phyloP scores from a whole-genome alignment of 2,888 invertebrate genomes.

The Micropterix aruncella region DNA sequence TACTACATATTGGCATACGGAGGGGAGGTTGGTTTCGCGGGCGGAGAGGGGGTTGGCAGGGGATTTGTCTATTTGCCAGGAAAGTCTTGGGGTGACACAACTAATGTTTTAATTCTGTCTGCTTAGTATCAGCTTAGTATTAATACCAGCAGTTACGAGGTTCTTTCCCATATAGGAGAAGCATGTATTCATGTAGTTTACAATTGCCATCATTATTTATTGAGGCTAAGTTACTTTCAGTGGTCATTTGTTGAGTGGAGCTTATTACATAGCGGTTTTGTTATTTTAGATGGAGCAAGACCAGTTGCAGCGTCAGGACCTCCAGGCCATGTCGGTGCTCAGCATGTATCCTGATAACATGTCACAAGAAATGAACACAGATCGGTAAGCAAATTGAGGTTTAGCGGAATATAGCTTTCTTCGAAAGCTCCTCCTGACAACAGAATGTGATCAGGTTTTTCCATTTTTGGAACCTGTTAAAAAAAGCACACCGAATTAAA shows the following conservation, averaged over 20 bases:
- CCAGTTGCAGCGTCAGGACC: constrained; percentile 26
- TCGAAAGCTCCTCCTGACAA: no score
- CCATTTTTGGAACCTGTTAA: no score
- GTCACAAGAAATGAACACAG: constrained; percentile 44
- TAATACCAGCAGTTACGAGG: constrained; percentile 8
- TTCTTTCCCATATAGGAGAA: neutral
- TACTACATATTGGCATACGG: no score
- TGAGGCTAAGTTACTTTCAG: constrained; percentile 16
- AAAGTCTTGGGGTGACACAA: no score
- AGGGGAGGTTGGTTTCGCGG: no score
- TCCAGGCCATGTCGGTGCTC: constrained; percentile 44
- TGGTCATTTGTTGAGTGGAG: neutral
- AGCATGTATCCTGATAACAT: constrained; percentile 41
- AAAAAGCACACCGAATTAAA: no score
- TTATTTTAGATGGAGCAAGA: constrained; percentile 30
- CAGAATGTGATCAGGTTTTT: no score
- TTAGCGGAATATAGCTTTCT: no score
- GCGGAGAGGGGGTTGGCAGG: no score
- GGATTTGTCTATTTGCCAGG: no score
- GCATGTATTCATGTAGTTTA: neutral
- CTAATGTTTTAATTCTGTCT: constrained; percentile 5
- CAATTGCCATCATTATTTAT: constrained; percentile 11
- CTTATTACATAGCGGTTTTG: no score
- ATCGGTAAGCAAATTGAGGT: no score
- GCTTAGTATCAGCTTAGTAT: constrained; percentile 4